Evolutionary conservation across 1,140 invertebrate genomes (phyloP).

Genomic region (Lasaia peninsularis): DNA sequence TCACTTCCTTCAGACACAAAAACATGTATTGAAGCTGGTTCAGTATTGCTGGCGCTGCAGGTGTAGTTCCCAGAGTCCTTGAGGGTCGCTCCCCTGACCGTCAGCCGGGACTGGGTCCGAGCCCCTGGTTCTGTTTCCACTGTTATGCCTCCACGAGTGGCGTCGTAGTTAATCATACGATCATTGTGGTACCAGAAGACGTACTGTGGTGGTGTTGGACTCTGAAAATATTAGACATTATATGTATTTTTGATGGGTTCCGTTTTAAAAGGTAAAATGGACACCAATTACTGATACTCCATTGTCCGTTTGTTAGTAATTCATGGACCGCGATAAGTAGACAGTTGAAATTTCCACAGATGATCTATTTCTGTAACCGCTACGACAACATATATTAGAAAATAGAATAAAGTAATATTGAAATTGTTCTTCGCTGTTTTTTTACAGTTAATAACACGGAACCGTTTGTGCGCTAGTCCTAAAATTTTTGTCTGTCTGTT

Average conservation of each 20-base stretch:
- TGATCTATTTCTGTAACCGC: no score
- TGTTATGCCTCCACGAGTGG: conserved; percentile 87
- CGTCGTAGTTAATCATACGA: conserved; percentile 95
- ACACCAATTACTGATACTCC: no score
- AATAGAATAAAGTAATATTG: no score
- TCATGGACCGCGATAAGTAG: no score
- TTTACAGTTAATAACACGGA: no score
- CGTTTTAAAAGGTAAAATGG: no score
- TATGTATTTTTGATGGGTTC: no score
- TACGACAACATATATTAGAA: no score
- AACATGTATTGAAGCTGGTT: conserved; percentile 91
- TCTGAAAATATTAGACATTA: conserved; percentile 82
- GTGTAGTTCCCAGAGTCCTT: conserved; percentile 94
- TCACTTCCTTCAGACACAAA: conserved; percentile 92
- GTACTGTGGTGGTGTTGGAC: conserved; percentile 91
- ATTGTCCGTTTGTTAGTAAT: no score
- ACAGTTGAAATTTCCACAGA: no score
- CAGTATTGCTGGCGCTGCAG: conserved; percentile 92
- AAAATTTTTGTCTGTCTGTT: no score
- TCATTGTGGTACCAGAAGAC: conserved; percentile 96
- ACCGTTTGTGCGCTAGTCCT: background rate
- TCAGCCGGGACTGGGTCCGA: conserved; percentile 88
- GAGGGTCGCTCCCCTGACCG: conserved; percentile 89
- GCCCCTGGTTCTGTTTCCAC: conserved; percentile 91
- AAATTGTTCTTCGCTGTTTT: no score